Conservation (phyloP, 2,797 vertebrate genomes). For the Hydrolagus colliei region DNA sequence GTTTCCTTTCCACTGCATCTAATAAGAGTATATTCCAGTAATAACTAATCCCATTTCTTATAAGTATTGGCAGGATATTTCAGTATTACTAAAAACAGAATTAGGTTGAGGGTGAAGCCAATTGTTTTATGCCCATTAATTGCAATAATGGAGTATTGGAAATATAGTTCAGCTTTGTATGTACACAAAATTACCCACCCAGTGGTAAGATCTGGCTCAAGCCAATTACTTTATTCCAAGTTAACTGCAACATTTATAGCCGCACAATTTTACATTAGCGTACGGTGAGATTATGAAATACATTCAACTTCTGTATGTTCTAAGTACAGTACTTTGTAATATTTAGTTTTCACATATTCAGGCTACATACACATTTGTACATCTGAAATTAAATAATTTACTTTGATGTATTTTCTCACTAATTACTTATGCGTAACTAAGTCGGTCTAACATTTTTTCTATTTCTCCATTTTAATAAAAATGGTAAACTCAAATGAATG, state of each 20-base stretch:
- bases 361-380: not conserved
- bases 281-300: not conserved
- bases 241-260: not conserved
- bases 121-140: not conserved
- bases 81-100: not conserved
- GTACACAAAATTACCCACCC: not conserved
- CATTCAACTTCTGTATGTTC: not conserved
- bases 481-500: not conserved
- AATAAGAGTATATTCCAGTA: too few relatives aligned
- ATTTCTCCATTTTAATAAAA: not conserved
- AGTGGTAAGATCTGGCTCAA: not conserved
- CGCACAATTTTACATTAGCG: not conserved
- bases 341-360: not conserved
- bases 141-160: not conserved
- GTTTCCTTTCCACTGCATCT: too few relatives aligned
- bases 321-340: not conserved
- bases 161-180: not conserved
- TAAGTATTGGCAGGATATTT: not conserved
- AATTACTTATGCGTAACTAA: not conserved
- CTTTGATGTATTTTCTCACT: not conserved
- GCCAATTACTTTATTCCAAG: constrained; percentile 10
- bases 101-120: not conserved
- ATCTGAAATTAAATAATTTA: constrained; percentile 27
- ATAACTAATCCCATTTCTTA: too few relatives aligned
- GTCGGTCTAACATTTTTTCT: not conserved